Evolutionary conservation across 2,888 invertebrate genomes (phyloP), one percentile per base, ranked within the genome.

Genomic region (Mycalesis mineus): DNA sequence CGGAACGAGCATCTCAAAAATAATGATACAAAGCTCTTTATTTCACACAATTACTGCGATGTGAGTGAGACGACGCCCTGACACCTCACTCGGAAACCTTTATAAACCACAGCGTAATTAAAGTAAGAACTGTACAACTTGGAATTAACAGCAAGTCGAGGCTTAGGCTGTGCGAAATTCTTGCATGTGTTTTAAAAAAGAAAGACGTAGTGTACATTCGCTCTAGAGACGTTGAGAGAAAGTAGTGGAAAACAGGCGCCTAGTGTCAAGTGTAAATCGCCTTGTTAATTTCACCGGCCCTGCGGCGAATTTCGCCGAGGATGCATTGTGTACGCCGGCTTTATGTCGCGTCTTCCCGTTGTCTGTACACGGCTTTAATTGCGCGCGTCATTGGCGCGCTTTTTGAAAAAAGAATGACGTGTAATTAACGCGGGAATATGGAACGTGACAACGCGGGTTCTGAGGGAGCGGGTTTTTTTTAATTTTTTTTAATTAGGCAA

Each of bases 241-340:
- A 83, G 82, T 82, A 82, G 84, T 82, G 80, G 78, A 87, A 88
- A 85, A 80, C 83, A 84, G 80, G 71, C 77, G 78, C 78, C 83
- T 83, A 84, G 88, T 87, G 88, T 86, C 87, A 88, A 90, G 90
- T 86, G 87, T 88, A 90, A 89, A 90, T 90, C 89, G 88, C 88
- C 89, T 90, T 90, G 90, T 90, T 90, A 90, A 90, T 90, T 89
- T 89, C 78, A 74, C 80, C 77, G 75, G 80, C 77, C 90, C 88
- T 84, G 90, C 90, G 90, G 90, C 90, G 81, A 88, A 88, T 88
- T 89, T 88, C 74, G 82, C 82, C 78, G 88, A 90, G 89, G 87
- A 89, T 82, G 85, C 81, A 89, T 88, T 90, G 90, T 89, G 85
- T 86, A 72, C 75, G 78, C 79, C 77, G 87, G 87, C 90, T 88